Percentiles rank a stretch among this genome's conserved stretches.
phyloP scores from a whole-genome alignment of 2,797 vertebrate genomes.

The Gallinago nigripennis region DNA sequence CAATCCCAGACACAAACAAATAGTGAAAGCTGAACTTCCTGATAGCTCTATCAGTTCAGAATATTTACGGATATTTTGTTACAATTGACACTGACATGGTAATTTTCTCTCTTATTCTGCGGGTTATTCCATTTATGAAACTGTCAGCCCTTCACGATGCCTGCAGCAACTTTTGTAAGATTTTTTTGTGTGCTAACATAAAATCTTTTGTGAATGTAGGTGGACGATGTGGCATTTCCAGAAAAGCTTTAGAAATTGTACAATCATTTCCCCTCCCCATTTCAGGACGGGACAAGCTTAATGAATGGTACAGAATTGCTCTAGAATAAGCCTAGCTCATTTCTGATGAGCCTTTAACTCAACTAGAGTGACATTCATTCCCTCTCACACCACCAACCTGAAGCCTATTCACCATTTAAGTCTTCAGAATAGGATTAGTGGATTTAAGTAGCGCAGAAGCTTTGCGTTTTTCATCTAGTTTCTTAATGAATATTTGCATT shows the following conservation, averaged over 20 bases:
- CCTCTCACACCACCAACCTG: neutral
- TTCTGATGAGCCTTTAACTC: neutral
- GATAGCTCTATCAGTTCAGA: neutral
- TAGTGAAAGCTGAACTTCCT: neutral
- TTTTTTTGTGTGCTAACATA: neutral
- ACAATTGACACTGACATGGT: neutral
- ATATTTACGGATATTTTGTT: neutral
- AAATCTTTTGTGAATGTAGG: neutral
- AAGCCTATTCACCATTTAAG: neutral
- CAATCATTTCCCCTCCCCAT: neutral
- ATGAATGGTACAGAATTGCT: neutral
- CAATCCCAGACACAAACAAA: neutral
- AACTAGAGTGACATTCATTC: neutral
- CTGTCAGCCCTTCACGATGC: neutral
- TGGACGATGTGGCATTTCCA: neutral
- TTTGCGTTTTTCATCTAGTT: slow-evolving; percentile 3
- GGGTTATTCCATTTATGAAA: neutral
- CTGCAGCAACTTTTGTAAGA: neutral
- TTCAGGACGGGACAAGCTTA: neutral
- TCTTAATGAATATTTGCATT: slow-evolving; percentile 24
- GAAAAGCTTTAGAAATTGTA: neutral
- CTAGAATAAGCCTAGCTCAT: neutral
- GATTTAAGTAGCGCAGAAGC: neutral
- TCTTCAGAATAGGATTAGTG: slow-evolving; percentile 5
- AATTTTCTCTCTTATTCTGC: neutral